A percentile compares a stretch with the other conserved stretches of the same genome.
Conservation (phyloP, 2,888 invertebrate genomes). For the Cheilosia variabilis region DNA sequence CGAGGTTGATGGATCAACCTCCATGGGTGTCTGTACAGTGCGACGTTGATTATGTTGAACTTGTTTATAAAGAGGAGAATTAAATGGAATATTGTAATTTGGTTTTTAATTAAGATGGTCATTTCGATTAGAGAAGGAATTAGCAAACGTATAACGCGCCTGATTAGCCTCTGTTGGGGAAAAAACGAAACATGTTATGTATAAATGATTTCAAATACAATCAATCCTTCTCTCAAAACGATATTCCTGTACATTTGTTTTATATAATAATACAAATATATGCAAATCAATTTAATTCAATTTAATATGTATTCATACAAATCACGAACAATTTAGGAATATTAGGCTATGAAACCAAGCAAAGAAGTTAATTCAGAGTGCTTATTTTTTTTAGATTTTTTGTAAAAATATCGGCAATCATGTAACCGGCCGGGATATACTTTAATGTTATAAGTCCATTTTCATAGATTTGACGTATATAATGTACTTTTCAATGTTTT, state of each 20-base stretch:
- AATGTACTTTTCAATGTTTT: slow-evolving; percentile 41
- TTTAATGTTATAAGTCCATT: slow-evolving; percentile 19
- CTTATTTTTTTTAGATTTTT: slow-evolving; percentile 26
- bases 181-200: too few species aligned
- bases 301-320: background rate
- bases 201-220: background rate
- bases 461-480: slow-evolving; percentile 18
- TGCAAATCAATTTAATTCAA: background rate
- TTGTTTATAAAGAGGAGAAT: too few species aligned
- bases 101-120: too few species aligned
- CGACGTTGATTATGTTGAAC: too few species aligned
- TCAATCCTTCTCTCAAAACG: slow-evolving; percentile 12
- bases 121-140: too few species aligned
- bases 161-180: too few species aligned
- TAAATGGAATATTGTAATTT: too few species aligned
- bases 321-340: background rate
- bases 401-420: slow-evolving; percentile 32
- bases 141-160: too few species aligned
- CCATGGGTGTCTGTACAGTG: too few species aligned
- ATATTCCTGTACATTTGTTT: background rate
- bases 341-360: slow-evolving; percentile 7
- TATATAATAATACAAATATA: too few species aligned
- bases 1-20: too few species aligned
- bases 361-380: slow-evolving; percentile 6
- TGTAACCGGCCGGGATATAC: slow-evolving; percentile 54